phyloP scores from a whole-genome alignment of 1,140 invertebrate genomes.

The Andricus grossulariae region DNA sequence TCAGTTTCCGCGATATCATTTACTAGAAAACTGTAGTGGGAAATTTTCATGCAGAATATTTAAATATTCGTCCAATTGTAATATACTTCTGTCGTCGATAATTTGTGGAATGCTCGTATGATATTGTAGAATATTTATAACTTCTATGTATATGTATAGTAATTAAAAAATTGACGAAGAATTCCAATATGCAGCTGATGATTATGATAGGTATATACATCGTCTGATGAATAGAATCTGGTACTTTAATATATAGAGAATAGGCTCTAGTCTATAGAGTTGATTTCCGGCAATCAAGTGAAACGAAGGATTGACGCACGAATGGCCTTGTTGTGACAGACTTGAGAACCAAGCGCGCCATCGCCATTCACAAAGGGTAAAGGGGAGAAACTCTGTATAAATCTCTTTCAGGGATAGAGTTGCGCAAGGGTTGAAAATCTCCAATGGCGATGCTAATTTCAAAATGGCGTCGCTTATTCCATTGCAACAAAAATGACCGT shows the following conservation, averaged over 20 bases:
- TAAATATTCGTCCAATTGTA: too few species aligned
- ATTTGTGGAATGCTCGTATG: too few species aligned
- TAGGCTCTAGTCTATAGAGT: background rate
- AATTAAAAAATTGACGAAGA: slow-evolving; percentile 18
- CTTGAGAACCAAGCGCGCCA: background rate
- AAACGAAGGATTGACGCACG: slow-evolving; percentile 55
- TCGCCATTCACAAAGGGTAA: slow-evolving; percentile 49
- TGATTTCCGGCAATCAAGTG: slow-evolving; percentile 56
- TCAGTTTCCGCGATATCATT: too few species aligned
- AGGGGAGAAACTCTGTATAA: slow-evolving; percentile 47
- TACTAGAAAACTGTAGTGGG: too few species aligned
- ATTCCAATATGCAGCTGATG: too few species aligned
- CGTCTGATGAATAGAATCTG: background rate
- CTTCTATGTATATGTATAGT: slow-evolving; percentile 33
- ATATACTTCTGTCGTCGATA: too few species aligned
- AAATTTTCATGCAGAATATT: too few species aligned
- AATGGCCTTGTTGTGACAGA: slow-evolving; percentile 65
- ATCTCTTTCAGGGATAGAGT: slow-evolving; percentile 47
- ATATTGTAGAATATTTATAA: too few species aligned
- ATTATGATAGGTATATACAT: too few species aligned
- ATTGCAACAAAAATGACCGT: background rate
- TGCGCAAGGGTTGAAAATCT: slow-evolving; percentile 55
- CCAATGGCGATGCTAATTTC: slow-evolving; percentile 56
- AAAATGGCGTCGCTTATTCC: slow-evolving; percentile 59
- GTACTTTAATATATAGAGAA: slow-evolving; percentile 13